A percentile compares a stretch with the other conserved stretches of the same genome.
phyloP scores from a whole-genome alignment of 2,113 vertebrate species.

The Lepisosteus osseus region DNA sequence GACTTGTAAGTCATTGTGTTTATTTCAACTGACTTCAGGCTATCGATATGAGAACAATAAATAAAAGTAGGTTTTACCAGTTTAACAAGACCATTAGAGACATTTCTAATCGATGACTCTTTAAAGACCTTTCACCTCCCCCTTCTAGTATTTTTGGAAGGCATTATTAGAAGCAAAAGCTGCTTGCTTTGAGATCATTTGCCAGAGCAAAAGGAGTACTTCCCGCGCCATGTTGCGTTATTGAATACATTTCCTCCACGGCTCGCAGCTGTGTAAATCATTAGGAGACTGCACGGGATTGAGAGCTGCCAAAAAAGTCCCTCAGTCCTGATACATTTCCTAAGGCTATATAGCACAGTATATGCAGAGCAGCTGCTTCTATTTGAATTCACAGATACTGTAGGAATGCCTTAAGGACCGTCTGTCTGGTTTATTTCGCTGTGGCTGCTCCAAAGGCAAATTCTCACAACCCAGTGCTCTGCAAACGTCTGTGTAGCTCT shows the following conservation, averaged over 20 bases:
- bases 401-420: no score
- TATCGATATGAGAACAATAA: no score
- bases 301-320: conserved; percentile 35
- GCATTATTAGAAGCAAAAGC: conserved; percentile 1
- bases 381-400: no score
- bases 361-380: no score
- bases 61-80: no score
- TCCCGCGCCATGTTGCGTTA: conserved; percentile 44
- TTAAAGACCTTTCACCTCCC: neutral
- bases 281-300: conserved; percentile 66
- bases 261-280: conserved; percentile 67
- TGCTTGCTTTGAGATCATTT: neutral
- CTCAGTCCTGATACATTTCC: conserved; percentile 55
- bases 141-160: neutral
- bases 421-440: no score
- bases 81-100: no score
- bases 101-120: neutral
- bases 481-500: no score
- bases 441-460: no score
- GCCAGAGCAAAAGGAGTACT: conserved; percentile 19
- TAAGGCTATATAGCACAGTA: conserved; percentile 31
- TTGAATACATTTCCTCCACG: conserved; percentile 50
- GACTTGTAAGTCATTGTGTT: no score
- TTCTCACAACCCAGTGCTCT: no score
- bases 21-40: no score